A percentile compares a stretch with the other conserved stretches of the same genome.
phyloP scores from a whole-genome alignment of 1,140 invertebrate species.

The Bathynomus jamesi region DNA sequence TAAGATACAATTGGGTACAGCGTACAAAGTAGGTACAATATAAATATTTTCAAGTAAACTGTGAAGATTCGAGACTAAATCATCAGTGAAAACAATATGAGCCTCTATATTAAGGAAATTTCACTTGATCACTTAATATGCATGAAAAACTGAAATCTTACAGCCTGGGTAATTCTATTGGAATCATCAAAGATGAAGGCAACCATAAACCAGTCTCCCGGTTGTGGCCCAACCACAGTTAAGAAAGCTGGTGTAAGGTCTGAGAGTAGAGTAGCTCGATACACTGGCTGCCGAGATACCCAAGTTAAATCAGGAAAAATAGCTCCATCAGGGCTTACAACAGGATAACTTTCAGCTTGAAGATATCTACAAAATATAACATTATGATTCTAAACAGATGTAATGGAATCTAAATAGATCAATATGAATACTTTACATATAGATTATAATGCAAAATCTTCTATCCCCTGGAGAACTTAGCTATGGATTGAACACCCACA shows the following conservation, averaged over 20 bases:
- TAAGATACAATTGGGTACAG: no score
- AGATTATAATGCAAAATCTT: no score
- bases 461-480: no score
- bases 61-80: no score
- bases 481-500: no score
- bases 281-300: conserved; percentile 25
- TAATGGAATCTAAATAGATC: neutral
- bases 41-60: no score
- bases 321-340: conserved; percentile 31
- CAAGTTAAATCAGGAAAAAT: conserved; percentile 25
- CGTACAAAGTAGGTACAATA: no score
- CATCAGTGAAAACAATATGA: neutral
- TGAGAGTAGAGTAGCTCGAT: conserved; percentile 21
- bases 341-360: conserved; percentile 31
- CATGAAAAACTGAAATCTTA: conserved; percentile 8
- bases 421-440: no score
- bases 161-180: conserved; percentile 34
- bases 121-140: neutral
- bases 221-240: conserved; percentile 24
- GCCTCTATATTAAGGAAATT: neutral
- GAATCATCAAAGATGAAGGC: conserved; percentile 29
- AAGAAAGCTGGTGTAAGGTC: conserved; percentile 23
- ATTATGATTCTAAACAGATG: neutral
- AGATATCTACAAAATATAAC: conserved; percentile 6
- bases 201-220: conserved; percentile 36